Percentiles rank a stretch among this genome's conserved stretches.
Evolutionary conservation across 2,797 vertebrate genomes (phyloP).

Genomic region (Eleutherodactylus coqui): DNA sequence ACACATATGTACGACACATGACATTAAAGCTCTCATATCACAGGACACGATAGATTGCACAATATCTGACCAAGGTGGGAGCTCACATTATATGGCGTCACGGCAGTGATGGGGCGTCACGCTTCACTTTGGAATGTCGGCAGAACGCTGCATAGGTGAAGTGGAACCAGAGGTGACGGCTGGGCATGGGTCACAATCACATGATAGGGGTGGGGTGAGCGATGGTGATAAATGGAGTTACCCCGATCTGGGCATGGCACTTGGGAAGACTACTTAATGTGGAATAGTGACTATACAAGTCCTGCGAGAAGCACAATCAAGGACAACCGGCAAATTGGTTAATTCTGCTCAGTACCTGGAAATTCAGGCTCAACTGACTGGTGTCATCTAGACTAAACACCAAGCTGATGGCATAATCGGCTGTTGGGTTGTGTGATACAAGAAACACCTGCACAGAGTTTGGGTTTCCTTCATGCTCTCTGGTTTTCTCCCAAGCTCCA

Average conservation of each 20-base stretch:
- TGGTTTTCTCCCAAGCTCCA: neutral
- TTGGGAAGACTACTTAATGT: neutral
- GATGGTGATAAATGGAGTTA: neutral
- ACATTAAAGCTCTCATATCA: conserved; percentile 39
- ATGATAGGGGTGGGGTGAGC: no score
- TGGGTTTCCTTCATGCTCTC: neutral
- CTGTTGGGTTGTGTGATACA: neutral
- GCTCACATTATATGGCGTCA: conserved; percentile 55
- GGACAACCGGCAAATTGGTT: neutral
- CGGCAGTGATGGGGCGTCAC: conserved; percentile 36
- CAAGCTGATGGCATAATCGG: no score
- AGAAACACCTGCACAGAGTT: neutral
- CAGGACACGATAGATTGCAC: conserved; percentile 41
- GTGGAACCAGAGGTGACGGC: conserved; percentile 20
- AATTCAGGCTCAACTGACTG: no score
- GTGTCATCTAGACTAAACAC: no score
- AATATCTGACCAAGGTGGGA: conserved; percentile 41
- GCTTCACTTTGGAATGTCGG: conserved; percentile 54
- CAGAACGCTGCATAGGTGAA: conserved; percentile 48
- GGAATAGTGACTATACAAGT: neutral
- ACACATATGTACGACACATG: conserved; percentile 27
- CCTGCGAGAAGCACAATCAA: neutral
- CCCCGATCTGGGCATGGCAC: neutral
- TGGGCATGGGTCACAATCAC: neutral
- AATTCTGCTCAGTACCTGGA: neutral